phyloP scores from a whole-genome alignment of 2,113 vertebrate species.

The Poecile atricapillus region DNA sequence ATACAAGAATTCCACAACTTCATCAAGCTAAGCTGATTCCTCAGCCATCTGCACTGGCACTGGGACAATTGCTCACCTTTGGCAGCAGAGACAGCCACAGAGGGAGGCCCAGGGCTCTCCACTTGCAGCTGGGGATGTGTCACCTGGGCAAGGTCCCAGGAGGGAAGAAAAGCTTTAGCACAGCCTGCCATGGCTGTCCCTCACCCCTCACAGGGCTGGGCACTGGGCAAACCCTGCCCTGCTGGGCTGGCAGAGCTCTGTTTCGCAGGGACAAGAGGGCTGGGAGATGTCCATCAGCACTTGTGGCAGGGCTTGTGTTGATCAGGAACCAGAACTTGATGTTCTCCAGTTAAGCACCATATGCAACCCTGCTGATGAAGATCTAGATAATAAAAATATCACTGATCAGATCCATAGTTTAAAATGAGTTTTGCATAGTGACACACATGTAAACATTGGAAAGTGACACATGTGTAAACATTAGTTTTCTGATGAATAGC shows the following conservation, averaged over 20 bases:
- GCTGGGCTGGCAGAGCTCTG: fast-evolving
- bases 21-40: not conserved
- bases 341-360: not conserved
- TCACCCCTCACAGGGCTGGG: not conserved
- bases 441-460: not conserved
- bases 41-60: not conserved
- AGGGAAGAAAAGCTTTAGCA: not conserved
- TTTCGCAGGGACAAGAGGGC: not conserved
- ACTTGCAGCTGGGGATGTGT: not conserved
- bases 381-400: not conserved
- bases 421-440: not conserved
- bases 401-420: not conserved
- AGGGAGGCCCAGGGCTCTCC: not conserved
- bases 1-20: not conserved
- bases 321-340: not conserved
- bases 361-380: not conserved
- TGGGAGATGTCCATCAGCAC: too few species aligned
- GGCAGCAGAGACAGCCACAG: not conserved
- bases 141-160: not conserved
- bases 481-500: not conserved
- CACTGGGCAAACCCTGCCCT: not conserved
- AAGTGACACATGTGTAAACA: not conserved
- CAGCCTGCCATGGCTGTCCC: fast-evolving
- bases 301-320: not conserved
- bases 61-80: not conserved